phyloP scores from a whole-genome alignment of 2,113 vertebrate species.

The Polyodon spathula region DNA sequence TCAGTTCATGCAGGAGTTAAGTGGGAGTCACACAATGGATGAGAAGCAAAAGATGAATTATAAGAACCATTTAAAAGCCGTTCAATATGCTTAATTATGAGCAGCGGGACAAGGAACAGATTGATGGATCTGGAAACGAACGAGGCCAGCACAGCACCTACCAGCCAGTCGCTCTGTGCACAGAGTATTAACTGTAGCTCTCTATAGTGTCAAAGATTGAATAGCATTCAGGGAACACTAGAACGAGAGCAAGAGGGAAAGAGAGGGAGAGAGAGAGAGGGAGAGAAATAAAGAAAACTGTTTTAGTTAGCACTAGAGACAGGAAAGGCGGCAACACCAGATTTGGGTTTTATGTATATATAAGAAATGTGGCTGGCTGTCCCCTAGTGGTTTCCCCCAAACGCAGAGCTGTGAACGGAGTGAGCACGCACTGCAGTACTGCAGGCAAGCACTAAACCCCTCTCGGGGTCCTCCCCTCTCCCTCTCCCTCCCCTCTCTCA shows the following conservation, averaged over 20 bases:
- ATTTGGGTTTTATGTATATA: background rate
- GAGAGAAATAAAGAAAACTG: conserved; percentile 24
- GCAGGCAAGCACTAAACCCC: too few relatives aligned
- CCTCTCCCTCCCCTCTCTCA: conserved; percentile 28
- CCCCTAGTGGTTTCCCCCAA: background rate
- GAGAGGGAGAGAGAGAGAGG: conserved; percentile 21
- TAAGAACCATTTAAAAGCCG: too few relatives aligned
- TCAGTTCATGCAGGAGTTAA: too few relatives aligned
- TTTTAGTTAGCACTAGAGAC: conserved; percentile 38
- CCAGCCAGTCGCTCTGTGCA: conserved; percentile 64
- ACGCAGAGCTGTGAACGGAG: too few relatives aligned
- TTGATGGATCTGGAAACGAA: too few relatives aligned
- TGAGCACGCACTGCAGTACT: too few relatives aligned
- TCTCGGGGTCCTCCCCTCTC: too few relatives aligned
- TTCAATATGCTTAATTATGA: too few relatives aligned
- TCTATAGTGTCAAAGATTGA: conserved; percentile 81
- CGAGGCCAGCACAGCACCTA: too few relatives aligned
- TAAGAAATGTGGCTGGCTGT: background rate
- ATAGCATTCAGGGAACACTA: conserved; percentile 70
- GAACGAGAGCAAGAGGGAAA: conserved; percentile 30
- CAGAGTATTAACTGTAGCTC: conserved; percentile 69
- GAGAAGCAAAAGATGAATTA: too few relatives aligned
- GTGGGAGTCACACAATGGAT: too few relatives aligned
- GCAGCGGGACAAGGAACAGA: too few relatives aligned
- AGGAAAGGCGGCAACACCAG: conserved; percentile 19